These are phyloP conservation scores for Drosophila niveifrons DNA, from an alignment of 2,888 invertebrate genomes.

Conservation along the genomic window DNA sequence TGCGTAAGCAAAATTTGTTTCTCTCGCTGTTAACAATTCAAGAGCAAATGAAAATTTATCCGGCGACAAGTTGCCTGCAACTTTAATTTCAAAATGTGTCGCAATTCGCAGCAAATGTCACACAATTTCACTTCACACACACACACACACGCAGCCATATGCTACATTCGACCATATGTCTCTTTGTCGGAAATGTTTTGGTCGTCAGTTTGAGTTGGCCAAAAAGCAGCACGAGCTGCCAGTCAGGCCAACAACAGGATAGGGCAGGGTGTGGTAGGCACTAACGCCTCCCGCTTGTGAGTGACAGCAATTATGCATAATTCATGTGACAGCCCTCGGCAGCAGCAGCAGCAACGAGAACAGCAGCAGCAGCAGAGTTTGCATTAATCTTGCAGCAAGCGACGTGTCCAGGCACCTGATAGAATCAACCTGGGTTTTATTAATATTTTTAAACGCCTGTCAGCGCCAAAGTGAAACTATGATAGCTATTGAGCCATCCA, in stretches of 20 bases:
- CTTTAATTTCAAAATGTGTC: conserved; percentile 61
- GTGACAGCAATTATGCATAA: conserved; percentile 77
- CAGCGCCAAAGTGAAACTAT: conserved; percentile 27
- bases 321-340: conserved; percentile 61
- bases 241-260: conserved; percentile 7
- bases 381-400: conserved; percentile 65
- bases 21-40: neutral
- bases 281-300: conserved; percentile 30
- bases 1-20: conserved; percentile 40
- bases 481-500: neutral
- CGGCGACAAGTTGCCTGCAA: conserved; percentile 41
- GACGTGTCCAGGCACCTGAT: conserved; percentile 38
- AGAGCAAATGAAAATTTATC: conserved; percentile 21
- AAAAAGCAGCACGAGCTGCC: conserved; percentile 7
- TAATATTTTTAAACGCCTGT: conserved; percentile 44
- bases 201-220: conserved; percentile 26
- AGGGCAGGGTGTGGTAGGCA: conserved; percentile 12
- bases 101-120: conserved; percentile 44
- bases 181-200: conserved; percentile 36
- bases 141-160: conserved; percentile 1
- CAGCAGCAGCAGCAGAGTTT: conserved; percentile 21
- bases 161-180: conserved; percentile 11
- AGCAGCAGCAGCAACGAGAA: conserved; percentile 9
- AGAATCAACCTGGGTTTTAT: conserved; percentile 37
- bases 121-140: conserved; percentile 24